These are phyloP conservation scores for Sycophila sp. DNA, from an alignment of 1,140 invertebrate species.

Conservation along the genomic window DNA sequence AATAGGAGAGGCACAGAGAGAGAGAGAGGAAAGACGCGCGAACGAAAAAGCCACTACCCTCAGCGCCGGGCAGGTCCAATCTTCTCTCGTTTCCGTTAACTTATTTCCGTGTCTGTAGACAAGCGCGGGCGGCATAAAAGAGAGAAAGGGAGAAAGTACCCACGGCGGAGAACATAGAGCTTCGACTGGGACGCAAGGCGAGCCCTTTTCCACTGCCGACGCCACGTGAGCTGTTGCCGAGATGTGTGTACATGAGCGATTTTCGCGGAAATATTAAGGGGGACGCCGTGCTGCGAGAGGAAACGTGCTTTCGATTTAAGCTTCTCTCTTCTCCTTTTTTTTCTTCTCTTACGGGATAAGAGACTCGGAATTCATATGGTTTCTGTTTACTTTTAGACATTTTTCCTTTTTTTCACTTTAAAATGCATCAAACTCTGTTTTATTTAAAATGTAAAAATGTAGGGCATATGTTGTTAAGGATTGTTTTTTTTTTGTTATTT, in stretches of 20 bases:
- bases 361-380: too few relatives aligned
- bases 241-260: background rate
- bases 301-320: slow-evolving; percentile 22
- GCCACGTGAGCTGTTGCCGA: background rate
- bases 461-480: too few relatives aligned
- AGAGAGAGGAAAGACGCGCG: too few relatives aligned
- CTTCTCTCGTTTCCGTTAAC: slow-evolving; percentile 31
- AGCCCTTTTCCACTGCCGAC: background rate
- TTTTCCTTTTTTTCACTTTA: too few relatives aligned
- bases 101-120: slow-evolving; percentile 33
- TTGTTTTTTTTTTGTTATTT: too few relatives aligned
- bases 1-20: background rate
- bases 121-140: too few relatives aligned
- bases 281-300: background rate
- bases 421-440: too few relatives aligned
- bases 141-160: background rate
- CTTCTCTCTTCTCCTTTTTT: background rate
- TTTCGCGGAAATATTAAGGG: slow-evolving; percentile 1
- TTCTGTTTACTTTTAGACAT: too few relatives aligned
- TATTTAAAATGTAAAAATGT: too few relatives aligned
- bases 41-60: slow-evolving; percentile 1
- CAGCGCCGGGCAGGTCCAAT: slow-evolving; percentile 22
- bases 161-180: too few relatives aligned
- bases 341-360: background rate
- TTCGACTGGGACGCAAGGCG: background rate